Conservation (phyloP, 2,888 invertebrate species). For the Perizoma affinitatum region DNA sequence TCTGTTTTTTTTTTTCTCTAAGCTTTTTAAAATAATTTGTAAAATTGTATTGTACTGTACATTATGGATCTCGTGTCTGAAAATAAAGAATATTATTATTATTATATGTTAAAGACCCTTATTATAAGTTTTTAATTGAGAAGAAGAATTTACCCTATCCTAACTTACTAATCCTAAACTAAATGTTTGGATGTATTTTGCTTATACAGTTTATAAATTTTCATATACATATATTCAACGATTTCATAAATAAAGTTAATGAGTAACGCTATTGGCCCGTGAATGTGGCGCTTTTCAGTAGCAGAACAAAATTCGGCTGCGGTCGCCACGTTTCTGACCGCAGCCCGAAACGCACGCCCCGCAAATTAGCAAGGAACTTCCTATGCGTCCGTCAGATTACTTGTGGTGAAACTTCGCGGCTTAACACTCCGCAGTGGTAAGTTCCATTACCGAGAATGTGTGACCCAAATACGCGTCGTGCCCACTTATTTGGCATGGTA, state of each 20-base stretch:
- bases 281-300: conserved; percentile 50
- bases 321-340: conserved; percentile 69
- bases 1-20: too few relatives aligned
- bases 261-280: conserved; percentile 13
- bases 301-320: conserved; percentile 70
- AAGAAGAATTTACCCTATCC: too few relatives aligned
- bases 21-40: too few relatives aligned
- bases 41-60: too few relatives aligned
- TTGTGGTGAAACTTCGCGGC: conserved; percentile 69
- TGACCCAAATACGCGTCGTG: conserved; percentile 70
- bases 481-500: conserved; percentile 67
- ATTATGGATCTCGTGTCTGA: too few relatives aligned
- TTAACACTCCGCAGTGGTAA: conserved; percentile 53
- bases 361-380: conserved; percentile 73
- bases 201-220: too few relatives aligned
- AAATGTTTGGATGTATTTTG: too few relatives aligned
- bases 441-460: conserved; percentile 71
- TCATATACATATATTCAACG: neutral
- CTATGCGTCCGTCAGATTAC: conserved; percentile 66
- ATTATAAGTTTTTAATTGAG: too few relatives aligned
- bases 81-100: too few relatives aligned
- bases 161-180: too few relatives aligned
- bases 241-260: neutral
- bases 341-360: conserved; percentile 71
- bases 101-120: too few relatives aligned